Evolutionary conservation across 2,888 invertebrate species (phyloP), one percentile per base, ranked within the genome.

Genomic region (Gari tellinella): DNA sequence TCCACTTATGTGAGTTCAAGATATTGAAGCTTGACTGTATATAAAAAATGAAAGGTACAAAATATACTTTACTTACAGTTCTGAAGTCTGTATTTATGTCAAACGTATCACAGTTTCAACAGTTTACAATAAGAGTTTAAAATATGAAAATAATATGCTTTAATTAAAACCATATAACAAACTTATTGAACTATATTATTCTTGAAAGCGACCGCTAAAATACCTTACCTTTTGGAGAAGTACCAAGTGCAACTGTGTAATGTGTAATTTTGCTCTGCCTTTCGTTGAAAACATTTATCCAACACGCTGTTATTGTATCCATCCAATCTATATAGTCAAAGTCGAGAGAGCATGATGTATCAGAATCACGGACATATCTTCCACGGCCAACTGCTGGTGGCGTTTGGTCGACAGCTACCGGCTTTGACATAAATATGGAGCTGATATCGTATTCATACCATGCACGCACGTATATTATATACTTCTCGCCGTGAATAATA

Each of bases 231-330:
- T 67, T 58, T 3, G 65, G 69, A 12, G 72, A 64, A 8, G 78
- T 80, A 1, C 83, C 83, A 7, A 76, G 26, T 38, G 68, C 62
- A 1, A 80, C 25, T 8, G 58, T 53, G 49, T 65, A 83, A 10
- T 64, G n/a, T 2, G 12, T 26, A 2, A 81, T 60, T 37, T 45
- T 19, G 48, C 78, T 74, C 46, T 81, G 72, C 40, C 19, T 10
- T 41, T 84, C 83, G 19, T 26, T 31, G 46, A 83, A 83, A 14
- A 84, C 80, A 10, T 62, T 60, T 1, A 55, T 37, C 84, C 84
- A 84, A 40, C 82, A 81, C n/a, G 74, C 72, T 12, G 69, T 66
- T 2, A 82, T 45, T n/a, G 63, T 51, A 21, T 68, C 58, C 10
- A 61, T 63, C 46, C 62, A 57, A 14, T 61, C 80, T n/a, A 78